Percentiles rank a stretch among this genome's conserved stretches.
Conservation (phyloP, 2,113 vertebrate species). For the Hemicordylus capensis region DNA sequence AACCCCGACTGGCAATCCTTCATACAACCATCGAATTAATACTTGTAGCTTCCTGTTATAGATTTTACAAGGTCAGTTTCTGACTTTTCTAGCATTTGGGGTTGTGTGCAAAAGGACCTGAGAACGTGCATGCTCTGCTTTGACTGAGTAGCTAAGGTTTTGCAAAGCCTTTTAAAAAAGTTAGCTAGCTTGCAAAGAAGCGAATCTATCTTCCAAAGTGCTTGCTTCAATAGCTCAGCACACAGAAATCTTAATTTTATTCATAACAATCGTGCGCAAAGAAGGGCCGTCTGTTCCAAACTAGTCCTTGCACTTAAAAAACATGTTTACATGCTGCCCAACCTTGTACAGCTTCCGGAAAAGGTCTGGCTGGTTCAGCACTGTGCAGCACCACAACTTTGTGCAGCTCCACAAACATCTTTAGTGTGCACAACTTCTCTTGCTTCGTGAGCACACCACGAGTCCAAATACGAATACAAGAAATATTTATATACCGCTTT, state of each 20-base stretch:
- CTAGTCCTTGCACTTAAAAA: no score
- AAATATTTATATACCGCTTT: no score
- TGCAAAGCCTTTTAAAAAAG: background rate
- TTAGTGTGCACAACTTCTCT: no score
- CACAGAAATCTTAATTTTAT: background rate
- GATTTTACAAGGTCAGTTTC: background rate
- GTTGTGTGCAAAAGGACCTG: background rate
- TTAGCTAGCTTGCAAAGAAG: background rate
- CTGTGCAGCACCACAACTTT: no score
- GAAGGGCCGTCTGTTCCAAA: no score
- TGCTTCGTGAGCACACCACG: no score
- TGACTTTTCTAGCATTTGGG: background rate
- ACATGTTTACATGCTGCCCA: no score
- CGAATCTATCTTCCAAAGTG: background rate
- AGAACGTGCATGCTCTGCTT: background rate
- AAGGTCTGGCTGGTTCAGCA: no score
- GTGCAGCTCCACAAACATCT: no score
- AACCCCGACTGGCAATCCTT: background rate
- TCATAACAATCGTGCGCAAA: no score
- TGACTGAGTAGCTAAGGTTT: background rate
- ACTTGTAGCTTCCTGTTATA: background rate
- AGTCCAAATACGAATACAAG: no score
- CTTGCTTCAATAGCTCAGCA: background rate
- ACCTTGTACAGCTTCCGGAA: no score
- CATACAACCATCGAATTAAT: background rate